Evolutionary conservation across 2,113 vertebrate genomes (phyloP).

Genomic region (Ochotona princeps): DNA sequence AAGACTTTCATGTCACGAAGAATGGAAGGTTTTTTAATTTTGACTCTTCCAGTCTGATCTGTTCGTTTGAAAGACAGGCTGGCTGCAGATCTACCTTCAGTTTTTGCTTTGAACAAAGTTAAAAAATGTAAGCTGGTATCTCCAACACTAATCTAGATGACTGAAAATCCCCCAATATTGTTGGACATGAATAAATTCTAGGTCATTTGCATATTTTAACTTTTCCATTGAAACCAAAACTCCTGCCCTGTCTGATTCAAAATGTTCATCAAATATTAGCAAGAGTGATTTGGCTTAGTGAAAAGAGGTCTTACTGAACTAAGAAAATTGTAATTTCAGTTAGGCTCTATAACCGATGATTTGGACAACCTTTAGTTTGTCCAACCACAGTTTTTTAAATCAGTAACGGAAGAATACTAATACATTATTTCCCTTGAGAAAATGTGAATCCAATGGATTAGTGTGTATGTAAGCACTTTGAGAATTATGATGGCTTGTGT

Average conservation of each 20-base stretch:
- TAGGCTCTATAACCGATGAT: neutral
- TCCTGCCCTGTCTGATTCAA: neutral
- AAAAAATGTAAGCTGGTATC: neutral
- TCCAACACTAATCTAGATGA: neutral
- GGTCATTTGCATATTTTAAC: neutral
- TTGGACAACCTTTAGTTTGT: neutral
- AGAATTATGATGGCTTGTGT: neutral
- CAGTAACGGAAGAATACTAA: conserved; percentile 12
- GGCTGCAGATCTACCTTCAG: neutral
- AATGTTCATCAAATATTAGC: neutral
- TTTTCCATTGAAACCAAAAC: neutral
- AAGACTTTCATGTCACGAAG: conserved; percentile 62
- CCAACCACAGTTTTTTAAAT: neutral
- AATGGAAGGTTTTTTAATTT: conserved; percentile 57
- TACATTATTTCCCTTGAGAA: neutral
- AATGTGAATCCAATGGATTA: neutral
- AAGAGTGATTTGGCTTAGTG: neutral
- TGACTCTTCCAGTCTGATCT: conserved; percentile 48
- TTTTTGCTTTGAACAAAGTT: neutral
- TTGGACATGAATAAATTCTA: neutral
- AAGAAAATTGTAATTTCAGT: conserved; percentile 2
- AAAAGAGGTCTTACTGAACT: neutral
- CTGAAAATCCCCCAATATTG: neutral
- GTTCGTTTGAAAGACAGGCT: conserved; percentile 34
- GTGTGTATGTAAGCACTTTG: neutral